phyloP scores from a whole-genome alignment of 1,140 invertebrate species.

The Campoletis sonorensis region DNA sequence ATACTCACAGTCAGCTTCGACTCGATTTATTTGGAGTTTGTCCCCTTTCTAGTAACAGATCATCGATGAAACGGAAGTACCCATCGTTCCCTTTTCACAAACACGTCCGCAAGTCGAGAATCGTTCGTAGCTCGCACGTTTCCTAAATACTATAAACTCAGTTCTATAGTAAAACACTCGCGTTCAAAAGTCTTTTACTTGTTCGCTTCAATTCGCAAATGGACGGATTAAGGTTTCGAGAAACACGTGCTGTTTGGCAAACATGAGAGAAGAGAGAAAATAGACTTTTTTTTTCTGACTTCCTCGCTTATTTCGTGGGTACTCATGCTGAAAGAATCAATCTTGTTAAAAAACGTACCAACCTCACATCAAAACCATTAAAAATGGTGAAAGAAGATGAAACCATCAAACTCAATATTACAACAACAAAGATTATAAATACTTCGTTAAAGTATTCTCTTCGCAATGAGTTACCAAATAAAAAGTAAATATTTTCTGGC shows the following conservation, averaged over 20 bases:
- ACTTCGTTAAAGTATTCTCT: neutral
- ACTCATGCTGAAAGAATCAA: slow-evolving; percentile 9
- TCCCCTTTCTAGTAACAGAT: neutral
- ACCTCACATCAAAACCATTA: neutral
- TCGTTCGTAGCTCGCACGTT: neutral
- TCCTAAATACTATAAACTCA: neutral
- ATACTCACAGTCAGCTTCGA: neutral
- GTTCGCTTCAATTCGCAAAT: neutral
- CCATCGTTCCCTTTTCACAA: neutral
- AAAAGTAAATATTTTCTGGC: too few relatives aligned
- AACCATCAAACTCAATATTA: neutral
- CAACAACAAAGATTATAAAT: neutral
- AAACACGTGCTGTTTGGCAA: slow-evolving; percentile 31
- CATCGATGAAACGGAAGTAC: neutral
- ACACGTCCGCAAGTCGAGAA: neutral
- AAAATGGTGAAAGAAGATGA: too few relatives aligned
- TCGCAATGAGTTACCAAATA: too few relatives aligned
- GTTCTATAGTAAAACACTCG: neutral
- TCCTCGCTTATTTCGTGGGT: neutral
- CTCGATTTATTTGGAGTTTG: neutral
- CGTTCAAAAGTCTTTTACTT: neutral
- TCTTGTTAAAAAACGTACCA: neutral
- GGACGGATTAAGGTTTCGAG: neutral
- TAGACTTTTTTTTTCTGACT: neutral
- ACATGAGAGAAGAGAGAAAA: slow-evolving; percentile 20